A percentile compares a stretch with the other conserved stretches of the same genome.
These are phyloP conservation scores for Agrypnia vestita DNA, from an alignment of 1,140 invertebrate genomes.

Conservation along the genomic window DNA sequence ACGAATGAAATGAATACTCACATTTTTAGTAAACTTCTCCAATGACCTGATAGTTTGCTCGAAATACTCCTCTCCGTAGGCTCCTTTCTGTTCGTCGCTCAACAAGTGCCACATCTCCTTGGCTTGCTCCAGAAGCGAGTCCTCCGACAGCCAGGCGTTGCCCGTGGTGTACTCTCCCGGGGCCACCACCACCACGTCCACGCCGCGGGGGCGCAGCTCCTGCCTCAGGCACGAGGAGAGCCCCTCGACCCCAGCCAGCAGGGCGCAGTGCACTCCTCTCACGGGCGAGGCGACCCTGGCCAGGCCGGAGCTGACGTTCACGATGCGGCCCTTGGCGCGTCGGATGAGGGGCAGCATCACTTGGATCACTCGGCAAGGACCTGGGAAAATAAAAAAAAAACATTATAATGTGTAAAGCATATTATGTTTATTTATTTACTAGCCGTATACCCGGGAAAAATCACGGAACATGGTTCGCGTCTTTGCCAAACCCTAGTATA, in stretches of 20 bases:
- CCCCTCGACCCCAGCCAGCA: constrained; percentile 84
- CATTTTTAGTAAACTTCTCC: constrained; percentile 83
- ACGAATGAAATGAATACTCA: constrained; percentile 66
- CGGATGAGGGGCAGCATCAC: constrained; percentile 87
- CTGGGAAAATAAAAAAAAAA: constrained; percentile 63
- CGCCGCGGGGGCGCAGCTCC: constrained; percentile 84
- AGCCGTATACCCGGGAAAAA: too few relatives aligned
- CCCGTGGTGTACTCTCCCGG: constrained; percentile 87
- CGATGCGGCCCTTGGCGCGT: constrained; percentile 80
- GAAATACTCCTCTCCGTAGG: constrained; percentile 87
- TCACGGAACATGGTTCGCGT: too few relatives aligned
- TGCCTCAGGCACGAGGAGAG: constrained; percentile 86
- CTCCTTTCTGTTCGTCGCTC: constrained; percentile 82
- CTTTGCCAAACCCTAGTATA: too few relatives aligned
- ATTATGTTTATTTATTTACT: too few relatives aligned
- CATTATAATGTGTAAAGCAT: too few relatives aligned
- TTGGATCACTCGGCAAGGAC: constrained; percentile 82
- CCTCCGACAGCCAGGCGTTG: constrained; percentile 83
- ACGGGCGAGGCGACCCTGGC: constrained; percentile 85
- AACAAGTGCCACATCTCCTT: constrained; percentile 86
- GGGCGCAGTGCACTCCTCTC: constrained; percentile 85
- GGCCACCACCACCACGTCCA: constrained; percentile 86
- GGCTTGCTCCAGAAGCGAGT: constrained; percentile 82
- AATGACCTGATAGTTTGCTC: constrained; percentile 83
- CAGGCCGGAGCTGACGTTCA: constrained; percentile 80